Conservation (phyloP, 1,140 invertebrate genomes). For the Drusus annulatus region DNA sequence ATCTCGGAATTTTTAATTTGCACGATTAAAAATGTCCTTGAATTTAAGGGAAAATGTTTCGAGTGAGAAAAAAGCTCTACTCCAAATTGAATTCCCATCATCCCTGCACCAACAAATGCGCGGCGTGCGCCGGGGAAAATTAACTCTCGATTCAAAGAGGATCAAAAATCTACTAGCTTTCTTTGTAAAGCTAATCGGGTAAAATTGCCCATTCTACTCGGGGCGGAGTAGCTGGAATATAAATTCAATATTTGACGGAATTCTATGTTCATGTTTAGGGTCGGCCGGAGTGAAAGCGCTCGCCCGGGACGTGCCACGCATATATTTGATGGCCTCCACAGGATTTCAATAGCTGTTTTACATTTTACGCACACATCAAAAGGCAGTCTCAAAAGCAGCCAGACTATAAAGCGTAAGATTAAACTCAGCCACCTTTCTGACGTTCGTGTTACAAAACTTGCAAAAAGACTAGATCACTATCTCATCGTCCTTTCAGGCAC, state of each 20-base stretch:
- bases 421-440: neutral
- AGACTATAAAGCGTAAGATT: neutral
- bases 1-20: too few relatives aligned
- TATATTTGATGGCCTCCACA: slow-evolving; percentile 9
- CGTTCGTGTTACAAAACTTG: too few relatives aligned
- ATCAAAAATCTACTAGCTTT: neutral
- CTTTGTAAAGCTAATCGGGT: slow-evolving; percentile 17
- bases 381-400: neutral
- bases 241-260: slow-evolving; percentile 34
- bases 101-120: too few relatives aligned
- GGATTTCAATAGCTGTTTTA: neutral
- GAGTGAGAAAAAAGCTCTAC: neutral
- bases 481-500: neutral
- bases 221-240: slow-evolving; percentile 4
- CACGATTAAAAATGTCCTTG: neutral
- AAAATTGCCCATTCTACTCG: slow-evolving; percentile 16
- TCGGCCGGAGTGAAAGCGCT: slow-evolving; percentile 23
- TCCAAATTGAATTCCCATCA: too few relatives aligned
- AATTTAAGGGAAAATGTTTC: neutral
- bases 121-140: neutral
- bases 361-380: slow-evolving; percentile 12
- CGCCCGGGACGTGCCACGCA: slow-evolving; percentile 9
- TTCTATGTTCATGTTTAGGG: slow-evolving; percentile 20
- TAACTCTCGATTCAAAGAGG: slow-evolving; percentile 5
- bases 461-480: too few relatives aligned